Percentiles rank a stretch among this genome's conserved stretches.
Evolutionary conservation across 2,888 invertebrate species (phyloP).

Genomic region (Synanthedon tipuliformis): DNA sequence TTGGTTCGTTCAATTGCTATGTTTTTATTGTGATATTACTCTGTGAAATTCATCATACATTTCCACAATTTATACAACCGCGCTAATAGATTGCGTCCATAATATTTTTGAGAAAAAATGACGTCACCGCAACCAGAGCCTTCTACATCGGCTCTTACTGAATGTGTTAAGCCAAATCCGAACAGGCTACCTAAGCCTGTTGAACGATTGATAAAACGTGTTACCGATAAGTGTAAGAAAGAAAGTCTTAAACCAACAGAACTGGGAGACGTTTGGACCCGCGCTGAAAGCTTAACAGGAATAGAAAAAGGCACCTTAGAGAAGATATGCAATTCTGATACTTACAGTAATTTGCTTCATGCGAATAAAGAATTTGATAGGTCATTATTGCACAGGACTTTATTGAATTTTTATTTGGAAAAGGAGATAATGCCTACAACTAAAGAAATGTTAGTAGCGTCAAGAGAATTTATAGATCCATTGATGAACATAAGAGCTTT

Average conservation of each 20-base stretch:
- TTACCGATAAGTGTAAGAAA: background rate
- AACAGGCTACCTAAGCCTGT: background rate
- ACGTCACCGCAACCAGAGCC: background rate
- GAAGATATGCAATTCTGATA: background rate
- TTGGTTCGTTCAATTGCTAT: background rate
- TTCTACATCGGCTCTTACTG: background rate
- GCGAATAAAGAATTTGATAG: constrained; percentile 12
- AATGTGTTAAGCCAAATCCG: background rate
- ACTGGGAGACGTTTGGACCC: background rate
- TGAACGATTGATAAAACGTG: background rate
- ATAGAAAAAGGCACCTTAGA: background rate
- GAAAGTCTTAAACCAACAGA: background rate
- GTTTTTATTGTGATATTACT: background rate
- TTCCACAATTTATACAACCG: background rate
- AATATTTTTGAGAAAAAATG: background rate
- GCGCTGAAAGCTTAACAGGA: background rate
- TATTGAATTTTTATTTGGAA: constrained; percentile 14
- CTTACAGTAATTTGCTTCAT: background rate
- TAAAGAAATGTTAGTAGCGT: constrained; percentile 11
- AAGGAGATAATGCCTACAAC: constrained; percentile 17
- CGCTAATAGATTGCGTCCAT: background rate
- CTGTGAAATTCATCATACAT: background rate
- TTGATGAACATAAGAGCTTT: constrained; percentile 23
- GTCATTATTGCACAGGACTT: constrained; percentile 11
- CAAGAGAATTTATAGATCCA: constrained; percentile 13